Percentiles rank a stretch among this genome's conserved stretches.
These are phyloP conservation scores for Corydoras maculifer DNA, from an alignment of 2,113 vertebrate species.

Conservation along the genomic window DNA sequence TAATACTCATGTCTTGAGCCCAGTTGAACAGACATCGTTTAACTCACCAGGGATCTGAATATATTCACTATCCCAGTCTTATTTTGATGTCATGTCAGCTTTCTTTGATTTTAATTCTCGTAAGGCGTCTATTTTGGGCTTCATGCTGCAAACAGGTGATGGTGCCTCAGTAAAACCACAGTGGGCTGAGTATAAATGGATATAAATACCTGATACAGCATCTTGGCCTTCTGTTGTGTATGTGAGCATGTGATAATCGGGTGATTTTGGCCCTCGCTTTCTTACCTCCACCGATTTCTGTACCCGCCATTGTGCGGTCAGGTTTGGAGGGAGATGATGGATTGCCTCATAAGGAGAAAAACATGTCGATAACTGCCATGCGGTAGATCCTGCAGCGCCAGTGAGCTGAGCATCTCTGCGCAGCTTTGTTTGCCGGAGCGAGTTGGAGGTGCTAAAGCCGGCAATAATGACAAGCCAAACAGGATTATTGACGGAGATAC, in stretches of 20 bases:
- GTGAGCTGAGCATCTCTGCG: conserved; percentile 61
- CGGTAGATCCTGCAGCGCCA: conserved; percentile 60
- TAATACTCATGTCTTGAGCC: background rate
- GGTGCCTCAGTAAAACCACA: background rate
- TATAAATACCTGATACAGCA: background rate
- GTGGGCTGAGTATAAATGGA: background rate
- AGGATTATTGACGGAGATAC: conserved; percentile 72
- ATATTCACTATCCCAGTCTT: too few species aligned
- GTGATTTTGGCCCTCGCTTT: conserved; percentile 20
- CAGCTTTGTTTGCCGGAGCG: conserved; percentile 67
- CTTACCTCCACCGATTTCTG: conserved; percentile 32
- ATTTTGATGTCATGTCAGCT: too few species aligned
- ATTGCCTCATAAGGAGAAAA: conserved; percentile 50
- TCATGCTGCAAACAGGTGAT: background rate
- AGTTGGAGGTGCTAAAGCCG: conserved; percentile 65
- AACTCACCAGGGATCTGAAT: background rate
- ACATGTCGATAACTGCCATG: conserved; percentile 63
- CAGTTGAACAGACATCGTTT: background rate
- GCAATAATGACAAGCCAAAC: conserved; percentile 71
- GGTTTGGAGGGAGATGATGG: conserved; percentile 45
- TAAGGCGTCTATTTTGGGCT: background rate
- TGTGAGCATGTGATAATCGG: background rate
- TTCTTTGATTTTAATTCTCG: too few species aligned
- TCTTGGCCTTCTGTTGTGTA: background rate
- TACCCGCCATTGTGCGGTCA: conserved; percentile 60